Evolutionary conservation across 1,140 invertebrate genomes (phyloP).

Genomic region (Heliothis subflexa): DNA sequence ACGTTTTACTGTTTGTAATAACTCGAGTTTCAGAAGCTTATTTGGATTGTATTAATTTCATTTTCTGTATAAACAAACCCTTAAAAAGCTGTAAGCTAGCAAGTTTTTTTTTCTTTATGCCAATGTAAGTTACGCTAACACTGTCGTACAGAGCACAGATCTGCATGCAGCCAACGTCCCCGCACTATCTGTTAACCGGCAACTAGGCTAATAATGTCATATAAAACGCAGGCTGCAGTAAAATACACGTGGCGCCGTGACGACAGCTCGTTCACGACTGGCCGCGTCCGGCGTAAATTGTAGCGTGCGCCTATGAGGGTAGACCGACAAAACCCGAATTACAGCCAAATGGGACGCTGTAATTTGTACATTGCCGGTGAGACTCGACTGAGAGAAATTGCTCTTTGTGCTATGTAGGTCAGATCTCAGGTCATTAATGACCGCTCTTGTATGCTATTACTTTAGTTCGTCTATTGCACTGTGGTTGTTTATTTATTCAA

Average conservation of each 20-base stretch:
- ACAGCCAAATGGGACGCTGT: constrained; percentile 60
- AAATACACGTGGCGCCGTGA: constrained; percentile 69
- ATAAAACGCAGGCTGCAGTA: constrained; percentile 71
- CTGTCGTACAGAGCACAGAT: not conserved
- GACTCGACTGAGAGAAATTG: constrained; percentile 50
- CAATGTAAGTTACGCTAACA: too few species aligned
- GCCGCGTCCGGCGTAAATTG: constrained; percentile 74
- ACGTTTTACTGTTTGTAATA: not conserved
- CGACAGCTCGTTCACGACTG: constrained; percentile 59
- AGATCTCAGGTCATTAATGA: constrained; percentile 35
- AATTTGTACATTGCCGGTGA: constrained; percentile 61
- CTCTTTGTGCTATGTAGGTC: constrained; percentile 47
- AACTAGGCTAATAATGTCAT: constrained; percentile 57
- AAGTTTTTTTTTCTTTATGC: too few species aligned
- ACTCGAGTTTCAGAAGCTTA: too few species aligned
- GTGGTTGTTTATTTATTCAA: not conserved
- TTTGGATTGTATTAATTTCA: too few species aligned
- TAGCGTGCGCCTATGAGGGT: constrained; percentile 61
- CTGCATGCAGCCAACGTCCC: constrained; percentile 6
- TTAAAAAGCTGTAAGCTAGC: too few species aligned
- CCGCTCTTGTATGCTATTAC: not conserved
- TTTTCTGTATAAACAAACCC: too few species aligned
- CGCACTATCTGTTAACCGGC: constrained; percentile 57
- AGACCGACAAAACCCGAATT: constrained; percentile 62
- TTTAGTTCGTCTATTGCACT: not conserved